These are phyloP conservation scores for Uria lomvia DNA, from an alignment of 2,113 vertebrate species.

Conservation along the genomic window DNA sequence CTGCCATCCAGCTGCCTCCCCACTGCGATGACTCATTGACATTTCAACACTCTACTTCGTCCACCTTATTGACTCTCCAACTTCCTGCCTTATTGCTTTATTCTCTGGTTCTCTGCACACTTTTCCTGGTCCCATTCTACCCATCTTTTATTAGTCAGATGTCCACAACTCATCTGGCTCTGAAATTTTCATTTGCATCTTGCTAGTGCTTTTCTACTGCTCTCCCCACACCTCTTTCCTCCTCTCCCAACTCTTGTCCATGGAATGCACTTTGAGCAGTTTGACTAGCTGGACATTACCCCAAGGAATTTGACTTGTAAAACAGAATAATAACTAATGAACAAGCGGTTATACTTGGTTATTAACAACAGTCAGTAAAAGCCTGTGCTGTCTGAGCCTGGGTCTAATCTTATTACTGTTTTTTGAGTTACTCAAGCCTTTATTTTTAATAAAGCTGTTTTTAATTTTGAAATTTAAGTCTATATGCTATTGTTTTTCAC, in stretches of 20 bases:
- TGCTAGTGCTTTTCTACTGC: neutral
- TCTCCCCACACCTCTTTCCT: neutral
- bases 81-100: slow-evolving; percentile 17
- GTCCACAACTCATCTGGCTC: neutral
- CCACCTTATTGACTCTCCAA: slow-evolving; percentile 33
- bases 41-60: slow-evolving; percentile 25
- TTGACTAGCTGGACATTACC: neutral
- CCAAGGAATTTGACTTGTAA: neutral
- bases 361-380: neutral
- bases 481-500: neutral
- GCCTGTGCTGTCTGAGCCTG: neutral
- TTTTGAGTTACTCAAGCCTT: neutral
- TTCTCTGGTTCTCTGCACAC: neutral
- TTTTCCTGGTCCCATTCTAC: neutral
- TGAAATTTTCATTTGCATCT: neutral
- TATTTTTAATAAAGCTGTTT: neutral
- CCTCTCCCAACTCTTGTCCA: neutral
- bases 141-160: neutral
- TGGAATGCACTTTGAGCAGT: neutral
- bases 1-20: slow-evolving; percentile 54
- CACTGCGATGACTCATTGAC: slow-evolving; percentile 4
- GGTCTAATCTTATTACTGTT: neutral
- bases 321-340: neutral
- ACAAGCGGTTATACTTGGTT: neutral
- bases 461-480: neutral